Evolutionary conservation across 2,888 invertebrate genomes (phyloP).

Genomic region (Cerastis rubricosa): DNA sequence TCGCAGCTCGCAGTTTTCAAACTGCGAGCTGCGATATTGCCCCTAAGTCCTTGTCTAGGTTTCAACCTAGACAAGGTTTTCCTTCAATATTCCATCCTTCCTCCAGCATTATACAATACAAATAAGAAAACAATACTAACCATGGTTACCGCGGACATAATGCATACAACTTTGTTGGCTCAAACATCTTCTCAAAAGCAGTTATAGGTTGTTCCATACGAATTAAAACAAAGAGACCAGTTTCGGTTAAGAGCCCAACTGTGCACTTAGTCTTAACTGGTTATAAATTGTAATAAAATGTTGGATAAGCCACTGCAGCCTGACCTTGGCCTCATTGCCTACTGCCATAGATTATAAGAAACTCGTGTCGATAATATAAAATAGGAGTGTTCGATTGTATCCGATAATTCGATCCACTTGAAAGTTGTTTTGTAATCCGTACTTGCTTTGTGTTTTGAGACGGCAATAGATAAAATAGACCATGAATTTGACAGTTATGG

Average conservation of each 20-base stretch:
- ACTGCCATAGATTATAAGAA: slow-evolving; percentile 29
- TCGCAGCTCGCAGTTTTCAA: too few relatives aligned
- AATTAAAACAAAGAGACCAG: slow-evolving; percentile 31
- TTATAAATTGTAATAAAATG: slow-evolving; percentile 30
- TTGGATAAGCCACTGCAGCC: slow-evolving; percentile 20
- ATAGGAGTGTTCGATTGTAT: slow-evolving; percentile 32
- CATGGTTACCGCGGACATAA: too few relatives aligned
- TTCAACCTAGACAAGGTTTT: too few relatives aligned
- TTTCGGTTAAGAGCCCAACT: slow-evolving; percentile 13
- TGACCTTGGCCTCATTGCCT: slow-evolving; percentile 39
- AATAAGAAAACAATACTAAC: background rate
- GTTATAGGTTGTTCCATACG: background rate
- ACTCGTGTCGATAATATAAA: slow-evolving; percentile 46
- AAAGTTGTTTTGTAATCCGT: slow-evolving; percentile 47
- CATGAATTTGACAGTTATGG: background rate
- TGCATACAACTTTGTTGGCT: slow-evolving; percentile 19
- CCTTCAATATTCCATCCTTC: too few relatives aligned
- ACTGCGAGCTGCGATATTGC: too few relatives aligned
- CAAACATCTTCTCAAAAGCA: slow-evolving; percentile 1
- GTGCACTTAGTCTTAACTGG: slow-evolving; percentile 17
- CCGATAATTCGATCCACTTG: slow-evolving; percentile 31
- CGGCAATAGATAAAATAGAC: slow-evolving; percentile 14
- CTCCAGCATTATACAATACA: background rate
- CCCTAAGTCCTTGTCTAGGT: too few relatives aligned
- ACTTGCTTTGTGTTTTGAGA: slow-evolving; percentile 24